These are phyloP conservation scores for Cancer borealis DNA, from an alignment of 2,888 invertebrate species.

Conservation along the genomic window DNA sequence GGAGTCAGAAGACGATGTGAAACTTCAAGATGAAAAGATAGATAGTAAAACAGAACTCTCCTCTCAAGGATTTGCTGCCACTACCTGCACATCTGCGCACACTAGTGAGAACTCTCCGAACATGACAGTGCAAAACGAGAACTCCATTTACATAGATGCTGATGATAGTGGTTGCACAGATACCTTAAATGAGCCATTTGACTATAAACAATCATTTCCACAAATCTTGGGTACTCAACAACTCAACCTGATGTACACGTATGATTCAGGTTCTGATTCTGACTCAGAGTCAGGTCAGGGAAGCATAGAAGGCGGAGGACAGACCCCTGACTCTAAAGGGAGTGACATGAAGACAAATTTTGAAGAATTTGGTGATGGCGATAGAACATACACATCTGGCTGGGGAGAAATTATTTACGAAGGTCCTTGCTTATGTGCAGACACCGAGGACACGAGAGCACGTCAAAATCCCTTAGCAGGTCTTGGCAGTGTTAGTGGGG, in stretches of 20 bases:
- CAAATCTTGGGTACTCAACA: conserved; percentile 62
- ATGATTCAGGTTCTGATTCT: conserved; percentile 52
- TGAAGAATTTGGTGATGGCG: conserved; percentile 18
- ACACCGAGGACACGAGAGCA: not conserved
- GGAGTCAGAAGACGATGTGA: not conserved
- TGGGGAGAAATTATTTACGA: conserved; percentile 69
- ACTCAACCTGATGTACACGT: conserved; percentile 56
- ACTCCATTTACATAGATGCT: conserved; percentile 58
- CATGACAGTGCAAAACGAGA: not conserved
- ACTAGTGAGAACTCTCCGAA: not conserved
- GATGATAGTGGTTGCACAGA: conserved; percentile 60
- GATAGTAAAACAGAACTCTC: not conserved
- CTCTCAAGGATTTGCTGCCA: not conserved
- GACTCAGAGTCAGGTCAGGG: not conserved
- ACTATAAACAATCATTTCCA: conserved; percentile 66
- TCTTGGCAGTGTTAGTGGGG: not conserved
- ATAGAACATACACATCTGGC: not conserved
- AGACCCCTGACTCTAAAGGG: not conserved
- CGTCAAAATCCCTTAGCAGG: not conserved
- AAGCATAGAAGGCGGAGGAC: conserved; percentile 3
- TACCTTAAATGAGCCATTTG: conserved; percentile 46
- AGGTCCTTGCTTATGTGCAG: conserved; percentile 66
- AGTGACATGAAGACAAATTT: not conserved
- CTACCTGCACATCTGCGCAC: not conserved
- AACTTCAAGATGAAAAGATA: not conserved